Conservation (phyloP, 35 echinoderm and acorn worm species). For the Nesometra sesokonis region DNA sequence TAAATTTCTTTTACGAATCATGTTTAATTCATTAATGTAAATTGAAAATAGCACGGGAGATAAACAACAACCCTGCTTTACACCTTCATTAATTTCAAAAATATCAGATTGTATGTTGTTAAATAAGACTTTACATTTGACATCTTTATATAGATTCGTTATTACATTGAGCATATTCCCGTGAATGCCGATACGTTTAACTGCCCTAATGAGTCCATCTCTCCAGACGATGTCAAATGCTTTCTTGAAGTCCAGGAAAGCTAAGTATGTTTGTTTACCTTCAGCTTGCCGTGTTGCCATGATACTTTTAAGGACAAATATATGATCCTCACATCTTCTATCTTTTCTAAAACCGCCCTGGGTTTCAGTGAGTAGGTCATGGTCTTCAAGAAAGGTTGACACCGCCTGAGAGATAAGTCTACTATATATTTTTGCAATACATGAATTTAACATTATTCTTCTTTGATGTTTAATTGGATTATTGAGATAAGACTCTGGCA, state of each 20-base stretch:
- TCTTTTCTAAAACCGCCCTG: background rate
- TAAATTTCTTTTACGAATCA: background rate
- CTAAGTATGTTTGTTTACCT: background rate
- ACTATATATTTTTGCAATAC: too few relatives aligned
- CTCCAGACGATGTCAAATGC: background rate
- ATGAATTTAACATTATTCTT: too few relatives aligned
- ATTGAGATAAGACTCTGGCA: too few relatives aligned
- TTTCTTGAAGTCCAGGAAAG: background rate
- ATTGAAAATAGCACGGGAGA: background rate
- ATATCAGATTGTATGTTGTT: background rate
- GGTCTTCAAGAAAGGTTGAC: too few relatives aligned
- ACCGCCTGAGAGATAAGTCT: too few relatives aligned
- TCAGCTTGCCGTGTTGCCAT: background rate
- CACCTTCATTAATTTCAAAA: background rate
- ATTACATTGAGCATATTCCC: background rate
- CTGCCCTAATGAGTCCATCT: background rate
- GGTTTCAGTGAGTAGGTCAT: too few relatives aligned
- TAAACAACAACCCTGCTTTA: background rate
- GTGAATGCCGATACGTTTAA: background rate
- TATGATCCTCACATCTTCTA: background rate
- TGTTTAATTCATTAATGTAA: background rate
- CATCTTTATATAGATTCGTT: background rate
- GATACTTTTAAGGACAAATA: background rate
- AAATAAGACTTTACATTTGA: background rate
- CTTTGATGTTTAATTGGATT: too few relatives aligned